These are phyloP conservation scores for Rhynchotus rufescens DNA, from an alignment of 2,797 vertebrate genomes.

Conservation along the genomic window DNA sequence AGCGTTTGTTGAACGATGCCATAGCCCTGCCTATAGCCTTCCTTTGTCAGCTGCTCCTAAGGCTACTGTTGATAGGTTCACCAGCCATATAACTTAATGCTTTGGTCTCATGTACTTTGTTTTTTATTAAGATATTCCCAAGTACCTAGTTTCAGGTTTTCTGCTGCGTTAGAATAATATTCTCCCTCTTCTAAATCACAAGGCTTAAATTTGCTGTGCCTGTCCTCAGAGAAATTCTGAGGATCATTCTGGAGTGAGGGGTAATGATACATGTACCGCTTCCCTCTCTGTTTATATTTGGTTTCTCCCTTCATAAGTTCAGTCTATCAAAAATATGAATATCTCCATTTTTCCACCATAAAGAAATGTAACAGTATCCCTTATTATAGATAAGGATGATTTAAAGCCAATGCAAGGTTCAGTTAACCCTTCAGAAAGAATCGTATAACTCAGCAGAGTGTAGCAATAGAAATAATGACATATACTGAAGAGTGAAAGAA, in stretches of 20 bases:
- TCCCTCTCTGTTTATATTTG: neutral
- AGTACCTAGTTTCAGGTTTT: slow-evolving; percentile 19
- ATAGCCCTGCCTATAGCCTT: neutral
- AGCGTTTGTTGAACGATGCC: neutral
- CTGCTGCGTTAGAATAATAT: neutral
- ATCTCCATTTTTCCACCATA: neutral
- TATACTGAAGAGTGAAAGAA: neutral
- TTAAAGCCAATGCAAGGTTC: neutral
- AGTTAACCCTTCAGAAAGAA: neutral
- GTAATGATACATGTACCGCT: neutral
- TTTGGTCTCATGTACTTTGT: neutral
- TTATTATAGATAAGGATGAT: neutral
- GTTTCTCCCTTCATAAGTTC: neutral
- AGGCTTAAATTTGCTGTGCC: neutral
- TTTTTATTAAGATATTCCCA: slow-evolving; percentile 11
- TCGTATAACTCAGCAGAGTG: neutral
- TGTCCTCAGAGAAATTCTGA: neutral
- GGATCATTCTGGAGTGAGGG: neutral
- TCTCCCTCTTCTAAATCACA: neutral
- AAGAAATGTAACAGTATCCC: neutral
- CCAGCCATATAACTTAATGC: neutral
- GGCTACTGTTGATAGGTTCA: slow-evolving; percentile 8
- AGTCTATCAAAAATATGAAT: neutral
- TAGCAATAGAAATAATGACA: neutral
- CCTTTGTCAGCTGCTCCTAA: neutral